Evolutionary conservation across 2,888 invertebrate genomes (phyloP).

Genomic region (Anoplius nigerrimus): DNA sequence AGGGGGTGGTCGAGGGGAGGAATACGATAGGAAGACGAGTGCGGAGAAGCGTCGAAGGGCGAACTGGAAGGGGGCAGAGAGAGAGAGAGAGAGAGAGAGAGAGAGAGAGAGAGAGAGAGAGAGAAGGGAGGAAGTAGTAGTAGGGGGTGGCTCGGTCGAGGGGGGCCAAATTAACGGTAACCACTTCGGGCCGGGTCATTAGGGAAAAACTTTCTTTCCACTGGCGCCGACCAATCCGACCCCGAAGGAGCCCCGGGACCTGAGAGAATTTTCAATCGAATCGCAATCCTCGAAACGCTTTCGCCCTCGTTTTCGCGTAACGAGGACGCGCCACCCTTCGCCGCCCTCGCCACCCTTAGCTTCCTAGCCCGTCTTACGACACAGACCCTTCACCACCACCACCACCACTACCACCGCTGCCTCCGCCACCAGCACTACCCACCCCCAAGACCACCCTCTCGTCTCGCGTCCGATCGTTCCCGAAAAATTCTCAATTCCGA

Average conservation of each 20-base stretch:
- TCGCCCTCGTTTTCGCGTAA: slow-evolving; percentile 57
- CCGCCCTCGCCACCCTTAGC: slow-evolving; percentile 18
- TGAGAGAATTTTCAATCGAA: slow-evolving; percentile 63
- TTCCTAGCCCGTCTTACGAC: slow-evolving; percentile 17
- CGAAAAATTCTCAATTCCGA: slow-evolving; percentile 37
- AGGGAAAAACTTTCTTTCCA: slow-evolving; percentile 65
- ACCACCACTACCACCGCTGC: slow-evolving; percentile 25
- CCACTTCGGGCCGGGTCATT: slow-evolving; percentile 66
- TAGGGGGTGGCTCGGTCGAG: slow-evolving; percentile 37
- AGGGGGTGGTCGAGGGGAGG: slow-evolving; percentile 16
- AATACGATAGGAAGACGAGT: slow-evolving; percentile 31
- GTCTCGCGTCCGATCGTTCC: neutral
- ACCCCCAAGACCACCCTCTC: too few species aligned
- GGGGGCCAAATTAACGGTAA: slow-evolving; percentile 69
- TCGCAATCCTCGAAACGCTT: slow-evolving; percentile 56
- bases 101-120: slow-evolving; percentile 38
- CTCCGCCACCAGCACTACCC: too few species aligned
- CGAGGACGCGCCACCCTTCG: slow-evolving; percentile 47
- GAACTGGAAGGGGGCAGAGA: slow-evolving; percentile 25
- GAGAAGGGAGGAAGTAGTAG: slow-evolving; percentile 20
- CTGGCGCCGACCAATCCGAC: slow-evolving; percentile 57
- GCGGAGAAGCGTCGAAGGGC: slow-evolving; percentile 2
- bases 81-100: slow-evolving; percentile 39
- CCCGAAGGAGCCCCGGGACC: slow-evolving; percentile 44
- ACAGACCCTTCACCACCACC: slow-evolving; percentile 8